Evolutionary conservation across 35 echinoderm and acorn worm species (phyloP).

Genomic region (Holothuria glaberrima): DNA sequence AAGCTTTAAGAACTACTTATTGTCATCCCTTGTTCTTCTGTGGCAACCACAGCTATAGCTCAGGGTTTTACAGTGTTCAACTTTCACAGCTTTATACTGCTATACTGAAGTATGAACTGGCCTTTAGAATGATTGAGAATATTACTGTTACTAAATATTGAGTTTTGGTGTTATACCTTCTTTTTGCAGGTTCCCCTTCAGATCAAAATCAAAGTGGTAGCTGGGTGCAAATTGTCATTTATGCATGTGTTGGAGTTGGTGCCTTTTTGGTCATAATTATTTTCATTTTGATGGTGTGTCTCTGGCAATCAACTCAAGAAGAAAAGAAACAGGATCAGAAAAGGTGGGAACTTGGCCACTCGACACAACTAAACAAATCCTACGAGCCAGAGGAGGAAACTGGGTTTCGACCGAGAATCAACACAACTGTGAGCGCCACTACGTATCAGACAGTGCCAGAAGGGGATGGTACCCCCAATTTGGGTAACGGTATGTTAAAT

Average conservation of each 20-base stretch:
- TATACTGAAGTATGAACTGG: too few species aligned
- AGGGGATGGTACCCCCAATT: slow-evolving; percentile 46
- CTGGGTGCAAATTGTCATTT: slow-evolving; percentile 40
- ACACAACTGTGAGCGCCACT: slow-evolving; percentile 42
- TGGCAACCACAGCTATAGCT: too few species aligned
- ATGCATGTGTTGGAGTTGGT: slow-evolving; percentile 30
- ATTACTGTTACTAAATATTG: too few species aligned
- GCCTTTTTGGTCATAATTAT: slow-evolving; percentile 19
- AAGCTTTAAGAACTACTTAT: too few species aligned
- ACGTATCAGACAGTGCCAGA: slow-evolving; percentile 57
- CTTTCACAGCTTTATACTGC: too few species aligned
- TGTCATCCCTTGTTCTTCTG: too few species aligned
- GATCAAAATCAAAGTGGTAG: too few species aligned
- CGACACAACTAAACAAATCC: slow-evolving; percentile 38
- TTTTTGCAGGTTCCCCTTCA: too few species aligned
- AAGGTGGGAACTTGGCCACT: slow-evolving; percentile 25
- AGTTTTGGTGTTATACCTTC: too few species aligned
- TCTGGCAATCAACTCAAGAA: slow-evolving; percentile 47
- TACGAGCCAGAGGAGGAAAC: slow-evolving; percentile 18
- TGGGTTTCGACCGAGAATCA: not conserved
- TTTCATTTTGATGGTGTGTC: slow-evolving; percentile 40
- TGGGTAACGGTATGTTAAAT: slow-evolving; percentile 10
- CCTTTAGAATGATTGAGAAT: too few species aligned
- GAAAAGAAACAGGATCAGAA: slow-evolving; percentile 42
- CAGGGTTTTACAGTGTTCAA: too few species aligned